A percentile compares a stretch with the other conserved stretches of the same genome.
These are phyloP conservation scores for Hybos culiciformis DNA, from an alignment of 2,888 invertebrate genomes.

Conservation along the genomic window DNA sequence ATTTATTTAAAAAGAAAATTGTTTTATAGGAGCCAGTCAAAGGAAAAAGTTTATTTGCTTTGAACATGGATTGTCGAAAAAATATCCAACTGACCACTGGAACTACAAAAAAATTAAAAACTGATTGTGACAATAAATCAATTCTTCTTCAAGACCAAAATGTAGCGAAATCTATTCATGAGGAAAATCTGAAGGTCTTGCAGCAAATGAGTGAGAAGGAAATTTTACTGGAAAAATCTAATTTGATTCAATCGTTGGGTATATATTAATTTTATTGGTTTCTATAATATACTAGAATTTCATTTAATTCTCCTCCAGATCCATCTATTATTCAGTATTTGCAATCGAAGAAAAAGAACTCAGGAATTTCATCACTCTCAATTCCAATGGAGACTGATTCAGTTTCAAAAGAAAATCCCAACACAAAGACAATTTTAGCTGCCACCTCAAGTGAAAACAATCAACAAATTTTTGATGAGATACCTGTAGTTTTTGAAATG, in stretches of 20 bases:
- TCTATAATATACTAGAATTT: background rate
- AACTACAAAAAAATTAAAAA: conserved; percentile 8
- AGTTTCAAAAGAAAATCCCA: background rate
- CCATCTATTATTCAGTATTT: conserved; percentile 25
- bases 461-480: background rate
- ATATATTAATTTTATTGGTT: background rate
- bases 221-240: conserved; percentile 57
- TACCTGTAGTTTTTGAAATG: conserved; percentile 38
- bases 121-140: conserved; percentile 16
- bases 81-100: too few species aligned
- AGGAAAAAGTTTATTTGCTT: conserved; percentile 40
- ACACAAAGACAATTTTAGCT: conserved; percentile 1
- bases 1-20: background rate
- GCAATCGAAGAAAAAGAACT: conserved; percentile 18
- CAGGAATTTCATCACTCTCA: conserved; percentile 1
- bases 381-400: background rate
- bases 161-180: conserved; percentile 50
- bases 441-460: too few species aligned
- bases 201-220: conserved; percentile 56
- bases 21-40: conserved; percentile 15
- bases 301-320: conserved; percentile 17
- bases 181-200: conserved; percentile 55
- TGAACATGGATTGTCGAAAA: too few species aligned
- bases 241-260: conserved; percentile 42
- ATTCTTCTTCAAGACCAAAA: conserved; percentile 34